Conservation (phyloP, 2,113 vertebrate genomes). For the Apodemus speciosus region DNA sequence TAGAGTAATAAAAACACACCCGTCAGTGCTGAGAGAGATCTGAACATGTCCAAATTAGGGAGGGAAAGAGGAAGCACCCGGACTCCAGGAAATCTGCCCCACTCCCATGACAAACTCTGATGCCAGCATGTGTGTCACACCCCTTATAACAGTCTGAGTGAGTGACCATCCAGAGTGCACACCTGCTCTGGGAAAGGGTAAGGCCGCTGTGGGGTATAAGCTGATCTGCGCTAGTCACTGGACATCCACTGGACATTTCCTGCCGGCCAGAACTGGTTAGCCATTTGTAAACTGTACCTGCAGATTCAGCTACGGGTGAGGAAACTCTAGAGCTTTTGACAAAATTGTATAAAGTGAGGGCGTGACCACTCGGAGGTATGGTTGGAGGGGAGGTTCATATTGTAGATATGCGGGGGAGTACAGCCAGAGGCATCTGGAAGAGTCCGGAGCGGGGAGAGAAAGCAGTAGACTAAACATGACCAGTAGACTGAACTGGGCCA, state of each 20-base stretch:
- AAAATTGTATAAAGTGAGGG: background rate
- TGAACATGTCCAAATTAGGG: background rate
- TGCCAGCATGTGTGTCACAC: background rate
- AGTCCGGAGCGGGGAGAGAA: background rate
- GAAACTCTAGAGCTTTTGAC: background rate
- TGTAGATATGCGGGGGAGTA: background rate
- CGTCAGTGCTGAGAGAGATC: too few species aligned
- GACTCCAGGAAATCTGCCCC: background rate
- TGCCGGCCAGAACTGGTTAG: background rate
- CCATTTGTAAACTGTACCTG: background rate
- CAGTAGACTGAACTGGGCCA: background rate
- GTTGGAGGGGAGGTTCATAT: background rate
- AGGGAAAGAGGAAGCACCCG: background rate
- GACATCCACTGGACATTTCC: background rate
- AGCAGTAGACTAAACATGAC: background rate
- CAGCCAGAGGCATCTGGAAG: background rate
- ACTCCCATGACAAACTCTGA: too few species aligned
- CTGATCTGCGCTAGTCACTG: too few species aligned
- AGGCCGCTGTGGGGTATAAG: background rate
- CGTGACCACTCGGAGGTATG: background rate
- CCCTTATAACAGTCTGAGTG: background rate
- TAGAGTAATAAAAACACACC: background rate
- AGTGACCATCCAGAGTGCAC: background rate
- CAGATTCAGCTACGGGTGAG: background rate
- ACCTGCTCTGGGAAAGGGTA: background rate